Conservation (phyloP, 2,113 vertebrate genomes). For the Prietella phreatophila region DNA sequence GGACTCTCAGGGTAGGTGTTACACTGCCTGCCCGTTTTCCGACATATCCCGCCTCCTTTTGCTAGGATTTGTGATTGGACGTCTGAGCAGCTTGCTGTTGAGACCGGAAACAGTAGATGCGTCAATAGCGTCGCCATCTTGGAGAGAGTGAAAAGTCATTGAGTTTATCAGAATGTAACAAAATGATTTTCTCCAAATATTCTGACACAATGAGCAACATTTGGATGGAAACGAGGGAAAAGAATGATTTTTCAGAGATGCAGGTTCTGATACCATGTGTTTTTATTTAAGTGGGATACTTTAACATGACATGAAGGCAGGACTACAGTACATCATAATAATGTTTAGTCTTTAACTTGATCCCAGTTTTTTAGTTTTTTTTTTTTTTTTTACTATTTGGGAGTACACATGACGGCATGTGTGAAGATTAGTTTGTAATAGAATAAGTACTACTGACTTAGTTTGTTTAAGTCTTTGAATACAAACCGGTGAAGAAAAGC, state of each 20-base stretch:
- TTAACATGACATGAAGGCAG: not conserved
- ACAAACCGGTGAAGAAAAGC: not conserved
- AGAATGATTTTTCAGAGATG: not conserved
- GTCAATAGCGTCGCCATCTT: not conserved
- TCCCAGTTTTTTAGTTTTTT: not conserved
- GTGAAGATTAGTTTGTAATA: not conserved
- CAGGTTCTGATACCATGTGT: not conserved
- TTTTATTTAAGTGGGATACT: not conserved
- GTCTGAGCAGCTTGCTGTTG: not conserved
- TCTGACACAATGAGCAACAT: not conserved
- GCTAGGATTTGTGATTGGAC: conserved; percentile 8
- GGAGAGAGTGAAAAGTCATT: not conserved
- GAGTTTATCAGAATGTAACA: not conserved
- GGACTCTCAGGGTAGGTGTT: not conserved
- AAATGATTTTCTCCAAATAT: not conserved
- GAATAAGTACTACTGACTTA: not conserved
- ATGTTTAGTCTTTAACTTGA: not conserved
- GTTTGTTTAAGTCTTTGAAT: not conserved
- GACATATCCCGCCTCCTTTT: not conserved
- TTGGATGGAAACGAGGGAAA: not conserved
- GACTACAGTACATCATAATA: not conserved
- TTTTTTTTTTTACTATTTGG: not conserved
- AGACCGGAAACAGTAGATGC: not conserved
- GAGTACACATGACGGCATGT: not conserved
- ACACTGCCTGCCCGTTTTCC: not conserved